phyloP scores from a whole-genome alignment of 35 echinoderm and acorn worm species.

The Antedon bifida region DNA sequence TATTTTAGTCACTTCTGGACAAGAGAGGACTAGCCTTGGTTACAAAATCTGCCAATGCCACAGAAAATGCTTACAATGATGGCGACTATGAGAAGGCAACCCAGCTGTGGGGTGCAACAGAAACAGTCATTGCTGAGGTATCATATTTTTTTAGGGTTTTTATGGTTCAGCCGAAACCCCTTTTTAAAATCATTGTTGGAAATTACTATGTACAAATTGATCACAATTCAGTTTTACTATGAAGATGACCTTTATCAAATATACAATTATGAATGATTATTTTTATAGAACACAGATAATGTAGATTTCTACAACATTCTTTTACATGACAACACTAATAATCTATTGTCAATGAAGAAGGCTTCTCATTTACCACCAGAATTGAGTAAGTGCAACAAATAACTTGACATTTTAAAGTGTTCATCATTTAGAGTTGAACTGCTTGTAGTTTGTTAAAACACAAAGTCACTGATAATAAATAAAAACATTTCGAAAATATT shows the following conservation, averaged over 20 bases:
- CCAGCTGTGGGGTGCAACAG: conserved; percentile 29
- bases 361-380: background rate
- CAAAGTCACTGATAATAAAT: background rate
- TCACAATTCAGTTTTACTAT: too few species aligned
- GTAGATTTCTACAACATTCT: conserved; percentile 96
- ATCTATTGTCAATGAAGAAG: background rate
- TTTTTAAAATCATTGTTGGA: too few species aligned
- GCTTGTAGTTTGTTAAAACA: background rate
- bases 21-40: conserved; percentile 32
- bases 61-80: conserved; percentile 35
- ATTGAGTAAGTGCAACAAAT: background rate
- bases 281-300: conserved; percentile 47
- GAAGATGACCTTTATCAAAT: background rate
- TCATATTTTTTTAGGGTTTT: background rate
- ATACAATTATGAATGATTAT: background rate
- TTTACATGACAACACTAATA: conserved; percentile 18
- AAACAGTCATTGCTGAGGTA: conserved; percentile 36
- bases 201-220: too few species aligned
- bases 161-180: too few species aligned
- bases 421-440: background rate
- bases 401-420: background rate
- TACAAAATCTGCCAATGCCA: conserved; percentile 27
- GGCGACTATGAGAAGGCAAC: conserved; percentile 51
- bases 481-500: too few species aligned
- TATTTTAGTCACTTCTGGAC: conserved; percentile 62